phyloP scores from a whole-genome alignment of 2,888 invertebrate species.

The Calephelis perditalis region DNA sequence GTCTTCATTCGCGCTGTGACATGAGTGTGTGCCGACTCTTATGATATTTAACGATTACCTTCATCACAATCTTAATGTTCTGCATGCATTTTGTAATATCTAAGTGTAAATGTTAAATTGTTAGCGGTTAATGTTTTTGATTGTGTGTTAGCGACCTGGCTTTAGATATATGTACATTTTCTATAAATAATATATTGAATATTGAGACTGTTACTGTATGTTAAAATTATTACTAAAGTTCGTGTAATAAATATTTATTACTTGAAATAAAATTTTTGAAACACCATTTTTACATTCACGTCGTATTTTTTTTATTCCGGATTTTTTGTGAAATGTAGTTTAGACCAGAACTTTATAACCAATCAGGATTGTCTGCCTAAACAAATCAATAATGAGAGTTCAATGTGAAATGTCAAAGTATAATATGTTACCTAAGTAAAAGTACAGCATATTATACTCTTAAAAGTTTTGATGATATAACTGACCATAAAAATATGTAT shows the following conservation, averaged over 20 bases:
- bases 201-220: constrained; percentile 11
- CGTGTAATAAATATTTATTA: constrained; percentile 7
- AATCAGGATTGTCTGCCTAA: no score
- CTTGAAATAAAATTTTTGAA: constrained; percentile 6
- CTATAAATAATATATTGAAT: constrained; percentile 10
- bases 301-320: background rate
- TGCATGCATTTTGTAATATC: constrained; percentile 10
- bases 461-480: no score
- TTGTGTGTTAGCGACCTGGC: constrained; percentile 9
- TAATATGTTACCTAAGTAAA: no score
- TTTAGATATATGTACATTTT: constrained; percentile 10
- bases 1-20: no score
- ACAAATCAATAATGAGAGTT: no score
- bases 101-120: constrained; percentile 13
- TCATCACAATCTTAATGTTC: constrained; percentile 13
- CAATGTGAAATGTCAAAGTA: no score
- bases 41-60: constrained; percentile 5
- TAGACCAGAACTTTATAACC: no score
- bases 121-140: constrained; percentile 8
- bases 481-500: no score
- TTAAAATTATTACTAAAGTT: constrained; percentile 11
- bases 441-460: no score
- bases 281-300: background rate
- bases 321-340: no score
- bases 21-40: constrained; percentile 4